These are phyloP conservation scores for Luehdorfia chinensis DNA, from an alignment of 1,140 invertebrate genomes.

Conservation along the genomic window DNA sequence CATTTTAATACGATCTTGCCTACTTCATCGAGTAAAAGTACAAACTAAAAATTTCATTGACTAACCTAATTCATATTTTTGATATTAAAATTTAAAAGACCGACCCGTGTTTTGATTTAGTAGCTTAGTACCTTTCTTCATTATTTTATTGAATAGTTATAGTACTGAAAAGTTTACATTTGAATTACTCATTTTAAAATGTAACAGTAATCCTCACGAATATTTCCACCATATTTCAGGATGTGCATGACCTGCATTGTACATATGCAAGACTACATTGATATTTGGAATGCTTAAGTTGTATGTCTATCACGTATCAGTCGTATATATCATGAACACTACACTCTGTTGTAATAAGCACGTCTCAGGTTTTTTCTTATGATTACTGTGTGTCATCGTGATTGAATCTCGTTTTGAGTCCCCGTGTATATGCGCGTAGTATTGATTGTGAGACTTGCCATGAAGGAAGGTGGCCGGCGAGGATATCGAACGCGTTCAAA, in stretches of 20 bases:
- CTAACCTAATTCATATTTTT: constrained; percentile 64
- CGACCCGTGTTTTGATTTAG: constrained; percentile 73
- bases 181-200: constrained; percentile 19
- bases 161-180: too few species aligned
- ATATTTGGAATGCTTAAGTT: constrained; percentile 29
- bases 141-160: constrained; percentile 21
- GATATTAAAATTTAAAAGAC: constrained; percentile 73
- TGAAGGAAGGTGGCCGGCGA: constrained; percentile 67
- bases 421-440: constrained; percentile 36
- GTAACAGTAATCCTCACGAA: constrained; percentile 22
- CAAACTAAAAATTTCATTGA: constrained; percentile 56
- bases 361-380: not conserved
- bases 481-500: constrained; percentile 66
- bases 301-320: constrained; percentile 20
- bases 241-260: constrained; percentile 68
- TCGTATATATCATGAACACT: constrained; percentile 47
- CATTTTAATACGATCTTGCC: constrained; percentile 26
- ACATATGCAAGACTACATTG: constrained; percentile 52
- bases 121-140: constrained; percentile 67
- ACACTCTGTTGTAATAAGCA: constrained; percentile 36
- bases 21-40: constrained; percentile 55
- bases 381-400: constrained; percentile 1
- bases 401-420: constrained; percentile 1
- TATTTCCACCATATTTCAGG: constrained; percentile 23
- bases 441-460: constrained; percentile 67